phyloP scores from a whole-genome alignment of 2,113 vertebrate species.

The Damaliscus lunatus region DNA sequence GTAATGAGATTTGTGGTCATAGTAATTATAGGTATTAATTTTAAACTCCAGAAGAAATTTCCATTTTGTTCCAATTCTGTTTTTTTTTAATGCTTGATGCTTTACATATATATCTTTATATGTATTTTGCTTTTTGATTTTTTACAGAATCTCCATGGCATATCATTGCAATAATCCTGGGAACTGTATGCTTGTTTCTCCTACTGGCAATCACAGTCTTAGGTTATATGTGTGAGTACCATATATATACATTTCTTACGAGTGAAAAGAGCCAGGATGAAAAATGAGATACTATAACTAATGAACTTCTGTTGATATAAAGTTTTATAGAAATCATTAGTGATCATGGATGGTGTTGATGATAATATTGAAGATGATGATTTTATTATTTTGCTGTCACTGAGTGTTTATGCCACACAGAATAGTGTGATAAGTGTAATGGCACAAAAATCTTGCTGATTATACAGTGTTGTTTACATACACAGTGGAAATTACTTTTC shows the following conservation, averaged over 20 bases:
- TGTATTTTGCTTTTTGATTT: neutral
- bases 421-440: neutral
- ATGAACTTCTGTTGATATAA: neutral
- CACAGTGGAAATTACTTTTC: neutral
- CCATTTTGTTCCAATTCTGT: neutral
- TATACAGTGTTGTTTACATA: neutral
- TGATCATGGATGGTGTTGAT: neutral
- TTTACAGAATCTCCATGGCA: neutral
- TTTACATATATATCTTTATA: neutral
- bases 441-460: neutral
- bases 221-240: neutral
- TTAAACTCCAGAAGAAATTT: neutral
- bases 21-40: neutral
- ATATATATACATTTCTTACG: neutral
- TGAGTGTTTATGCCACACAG: neutral
- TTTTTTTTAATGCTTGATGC: neutral
- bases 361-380: neutral
- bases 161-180: neutral
- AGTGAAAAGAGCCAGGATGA: neutral
- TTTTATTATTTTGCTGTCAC: neutral
- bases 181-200: neutral
- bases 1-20: neutral
- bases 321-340: neutral
- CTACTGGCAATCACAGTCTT: neutral
- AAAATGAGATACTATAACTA: neutral